Evolutionary conservation across 2,113 vertebrate species (phyloP).

Genomic region (Crotophaga sulcirostris): DNA sequence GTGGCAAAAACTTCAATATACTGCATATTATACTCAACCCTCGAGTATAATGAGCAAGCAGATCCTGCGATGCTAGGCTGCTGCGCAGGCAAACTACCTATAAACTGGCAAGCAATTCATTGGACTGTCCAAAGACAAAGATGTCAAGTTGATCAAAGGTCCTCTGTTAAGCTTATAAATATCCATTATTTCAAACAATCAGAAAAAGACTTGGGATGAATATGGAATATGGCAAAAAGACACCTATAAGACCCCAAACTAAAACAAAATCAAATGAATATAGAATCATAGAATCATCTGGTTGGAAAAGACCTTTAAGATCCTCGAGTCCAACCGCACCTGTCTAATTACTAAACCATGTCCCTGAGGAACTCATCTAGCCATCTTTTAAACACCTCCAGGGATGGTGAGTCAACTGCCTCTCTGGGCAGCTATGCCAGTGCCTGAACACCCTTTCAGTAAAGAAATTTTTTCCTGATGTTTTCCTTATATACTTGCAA

Average conservation of each 20-base stretch:
- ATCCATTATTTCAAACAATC: background rate
- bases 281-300: background rate
- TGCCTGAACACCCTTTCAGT: no score
- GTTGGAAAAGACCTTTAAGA: no score
- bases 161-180: slow-evolving; percentile 12
- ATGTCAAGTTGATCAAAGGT: background rate
- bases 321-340: no score
- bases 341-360: no score
- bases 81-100: background rate
- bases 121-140: background rate
- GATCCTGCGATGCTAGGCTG: background rate
- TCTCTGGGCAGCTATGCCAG: no score
- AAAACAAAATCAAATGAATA: background rate
- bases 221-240: background rate
- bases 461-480: no score
- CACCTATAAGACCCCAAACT: background rate
- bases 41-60: background rate
- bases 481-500: background rate
- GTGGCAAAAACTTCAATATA: background rate
- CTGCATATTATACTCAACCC: background rate
- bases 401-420: no score
- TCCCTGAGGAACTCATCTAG: no score
- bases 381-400: no score
- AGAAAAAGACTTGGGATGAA: background rate
- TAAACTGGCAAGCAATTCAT: background rate